Percentiles rank a stretch among this genome's conserved stretches.
Evolutionary conservation across 2,888 invertebrate species (phyloP).

Genomic region (Marasmarcha lunaedactyla): DNA sequence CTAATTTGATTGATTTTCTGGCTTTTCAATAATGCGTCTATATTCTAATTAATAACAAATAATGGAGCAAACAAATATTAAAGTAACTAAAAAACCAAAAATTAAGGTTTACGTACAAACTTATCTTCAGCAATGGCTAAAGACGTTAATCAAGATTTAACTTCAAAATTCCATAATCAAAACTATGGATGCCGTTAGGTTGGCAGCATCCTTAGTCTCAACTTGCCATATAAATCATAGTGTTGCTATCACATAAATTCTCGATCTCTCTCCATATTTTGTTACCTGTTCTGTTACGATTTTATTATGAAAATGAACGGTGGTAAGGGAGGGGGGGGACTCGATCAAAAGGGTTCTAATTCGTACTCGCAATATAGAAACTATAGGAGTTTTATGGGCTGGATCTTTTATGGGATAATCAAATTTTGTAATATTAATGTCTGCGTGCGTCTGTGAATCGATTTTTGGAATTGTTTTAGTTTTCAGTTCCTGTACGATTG

Average conservation of each 20-base stretch:
- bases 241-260: constrained; percentile 57
- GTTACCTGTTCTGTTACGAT: constrained; percentile 70
- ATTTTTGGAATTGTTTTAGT: constrained; percentile 25
- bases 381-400: constrained; percentile 65
- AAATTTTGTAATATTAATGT: constrained; percentile 69
- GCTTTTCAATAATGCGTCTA: too few species aligned
- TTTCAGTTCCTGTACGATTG: not conserved
- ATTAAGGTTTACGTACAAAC: too few species aligned
- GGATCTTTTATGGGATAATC: constrained; percentile 70
- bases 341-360: constrained; percentile 68
- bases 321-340: constrained; percentile 22
- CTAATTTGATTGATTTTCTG: too few species aligned
- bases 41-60: too few species aligned
- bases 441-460: constrained; percentile 36
- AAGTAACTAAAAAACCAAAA: too few species aligned
- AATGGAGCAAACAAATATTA: too few species aligned
- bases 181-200: not conserved
- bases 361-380: constrained; percentile 62
- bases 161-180: not conserved
- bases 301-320: constrained; percentile 71
- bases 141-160: not conserved
- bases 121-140: too few species aligned
- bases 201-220: constrained; percentile 25
- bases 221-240: constrained; percentile 52
- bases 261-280: constrained; percentile 64